Conservation (phyloP, 2,113 vertebrate genomes). For the Sceloporus tristichus region DNA sequence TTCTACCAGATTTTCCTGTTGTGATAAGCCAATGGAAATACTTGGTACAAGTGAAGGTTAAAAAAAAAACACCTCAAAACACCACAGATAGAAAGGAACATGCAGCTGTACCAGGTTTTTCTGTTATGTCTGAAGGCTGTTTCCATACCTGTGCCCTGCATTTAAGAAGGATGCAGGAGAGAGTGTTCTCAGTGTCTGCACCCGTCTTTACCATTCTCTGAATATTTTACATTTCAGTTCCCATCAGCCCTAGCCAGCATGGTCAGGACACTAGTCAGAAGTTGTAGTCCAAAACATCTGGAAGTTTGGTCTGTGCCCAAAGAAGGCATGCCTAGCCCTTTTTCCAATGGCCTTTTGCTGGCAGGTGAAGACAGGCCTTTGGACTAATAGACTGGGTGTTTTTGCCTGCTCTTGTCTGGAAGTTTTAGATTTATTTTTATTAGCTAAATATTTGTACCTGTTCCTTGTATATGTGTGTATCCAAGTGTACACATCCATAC, state of each 20-base stretch:
- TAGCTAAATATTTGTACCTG: too few species aligned
- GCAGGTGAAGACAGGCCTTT: neutral
- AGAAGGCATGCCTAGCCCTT: neutral
- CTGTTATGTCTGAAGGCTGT: neutral
- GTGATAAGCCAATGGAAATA: slow-evolving; percentile 1
- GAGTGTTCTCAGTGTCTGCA: neutral
- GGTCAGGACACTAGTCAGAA: neutral
- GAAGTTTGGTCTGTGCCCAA: neutral
- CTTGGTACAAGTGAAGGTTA: neutral
- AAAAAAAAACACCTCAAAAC: too few species aligned
- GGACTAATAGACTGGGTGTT: too few species aligned
- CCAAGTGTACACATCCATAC: neutral
- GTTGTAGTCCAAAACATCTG: neutral
- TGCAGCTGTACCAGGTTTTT: neutral
- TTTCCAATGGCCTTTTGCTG: neutral
- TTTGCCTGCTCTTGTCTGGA: neutral
- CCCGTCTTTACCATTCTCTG: neutral
- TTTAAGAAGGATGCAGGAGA: neutral
- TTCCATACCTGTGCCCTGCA: neutral
- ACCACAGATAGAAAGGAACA: neutral
- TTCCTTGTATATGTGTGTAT: neutral
- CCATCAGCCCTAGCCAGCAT: neutral
- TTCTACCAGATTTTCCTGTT: slow-evolving; percentile 9
- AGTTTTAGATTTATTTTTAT: neutral
- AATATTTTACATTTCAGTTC: neutral